Evolutionary conservation across 2,797 vertebrate genomes (phyloP).

Genomic region (Bucorvus abyssinicus): DNA sequence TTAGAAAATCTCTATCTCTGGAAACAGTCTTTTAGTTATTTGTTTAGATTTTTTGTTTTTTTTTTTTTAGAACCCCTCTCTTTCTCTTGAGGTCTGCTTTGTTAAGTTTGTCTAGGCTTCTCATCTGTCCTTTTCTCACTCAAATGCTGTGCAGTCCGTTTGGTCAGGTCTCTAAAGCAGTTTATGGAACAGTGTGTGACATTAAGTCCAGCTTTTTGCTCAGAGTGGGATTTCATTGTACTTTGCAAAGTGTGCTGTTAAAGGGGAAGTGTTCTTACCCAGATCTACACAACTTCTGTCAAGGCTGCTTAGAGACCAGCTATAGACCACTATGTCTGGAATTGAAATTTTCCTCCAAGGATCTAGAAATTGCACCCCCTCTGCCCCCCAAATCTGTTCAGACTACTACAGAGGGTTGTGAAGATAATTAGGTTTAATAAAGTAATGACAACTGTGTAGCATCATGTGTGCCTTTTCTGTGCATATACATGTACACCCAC

Average conservation of each 20-base stretch:
- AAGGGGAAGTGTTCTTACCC: neutral
- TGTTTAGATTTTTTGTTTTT: neutral
- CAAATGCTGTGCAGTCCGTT: neutral
- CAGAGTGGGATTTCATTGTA: neutral
- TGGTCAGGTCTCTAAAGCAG: neutral
- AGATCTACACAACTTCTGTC: neutral
- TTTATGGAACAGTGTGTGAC: neutral
- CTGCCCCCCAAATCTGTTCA: neutral
- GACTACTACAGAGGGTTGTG: neutral
- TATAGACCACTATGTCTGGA: neutral
- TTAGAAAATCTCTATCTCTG: neutral
- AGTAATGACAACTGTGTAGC: neutral
- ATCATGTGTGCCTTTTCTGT: neutral
- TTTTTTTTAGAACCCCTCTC: neutral
- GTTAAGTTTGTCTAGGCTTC: neutral
- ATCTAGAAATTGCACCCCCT: neutral
- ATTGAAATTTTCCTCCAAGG: neutral
- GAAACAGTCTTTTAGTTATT: neutral
- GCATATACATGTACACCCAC: accelerated
- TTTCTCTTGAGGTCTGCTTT: neutral
- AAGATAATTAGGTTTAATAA: neutral
- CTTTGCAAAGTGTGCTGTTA: neutral
- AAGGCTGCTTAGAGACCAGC: neutral
- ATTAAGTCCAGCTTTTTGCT: neutral
- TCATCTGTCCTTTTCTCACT: neutral